Base-by-base conservation (phyloP, 2,797 vertebrate genomes). In the Poecilia velifera region DNA sequence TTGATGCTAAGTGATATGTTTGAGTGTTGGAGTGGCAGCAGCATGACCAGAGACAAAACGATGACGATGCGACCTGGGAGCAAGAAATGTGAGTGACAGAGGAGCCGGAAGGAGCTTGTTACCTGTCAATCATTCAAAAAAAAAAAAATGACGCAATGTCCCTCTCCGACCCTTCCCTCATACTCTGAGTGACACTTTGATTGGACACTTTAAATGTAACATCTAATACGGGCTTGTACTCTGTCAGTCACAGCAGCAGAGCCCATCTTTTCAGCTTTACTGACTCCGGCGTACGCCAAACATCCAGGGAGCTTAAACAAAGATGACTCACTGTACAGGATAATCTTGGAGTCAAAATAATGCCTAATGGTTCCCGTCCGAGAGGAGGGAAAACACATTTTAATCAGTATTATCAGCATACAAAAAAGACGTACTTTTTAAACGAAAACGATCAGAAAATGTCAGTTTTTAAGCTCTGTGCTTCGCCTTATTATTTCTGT, bases 91-190 rank as follows among this genome's bases (percentile, higher is more conserved):
- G 91, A 92, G 62, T 91, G 92, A 91, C 92, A 76, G 78, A 74
- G n/a, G 47, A 90, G 88, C 90, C 89, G 88, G 91, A 89, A 83
- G 89, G 83, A 85, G 88, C 91, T 91, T 94, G 93, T 94, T 88
- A 82, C 74, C 88, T 87, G 92, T 93, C 94, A 93, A 74, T 94
- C 93, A 91, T 1, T 1, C 18, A 46, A 49, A 84, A 87, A 86
- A 25, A 25, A 43, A 87, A 86, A 22, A 46, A 80, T 8, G 4
- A 83, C 80, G 88, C 12, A 0, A 73, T 64, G 78, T 86, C 89
- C 84, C 85, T 68, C 78, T 72, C 34, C 74, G 79, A 89, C 86
- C 90, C 87, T 82, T 84, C 90, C 82, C 81, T 85, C 77, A 41
- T 1, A 77, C 80, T 70, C 46, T 89, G 87, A 90, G 68, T 90